A percentile compares a stretch with the other conserved stretches of the same genome.
These are phyloP conservation scores for Drosophila ananassae DNA, from an alignment of 1,140 invertebrate genomes.

Conservation along the genomic window DNA sequence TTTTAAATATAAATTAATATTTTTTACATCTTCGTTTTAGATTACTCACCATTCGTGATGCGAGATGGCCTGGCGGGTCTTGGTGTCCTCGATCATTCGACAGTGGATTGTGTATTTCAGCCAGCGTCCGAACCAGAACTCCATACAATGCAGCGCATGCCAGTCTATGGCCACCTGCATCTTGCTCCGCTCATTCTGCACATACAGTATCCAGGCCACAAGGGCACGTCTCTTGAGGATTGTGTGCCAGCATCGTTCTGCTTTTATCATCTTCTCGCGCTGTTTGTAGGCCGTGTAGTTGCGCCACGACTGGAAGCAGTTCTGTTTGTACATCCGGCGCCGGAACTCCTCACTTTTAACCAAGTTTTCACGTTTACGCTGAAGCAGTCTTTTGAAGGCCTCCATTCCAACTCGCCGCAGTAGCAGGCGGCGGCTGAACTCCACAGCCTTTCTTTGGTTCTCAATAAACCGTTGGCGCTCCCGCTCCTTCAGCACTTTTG, in stretches of 20 bases:
- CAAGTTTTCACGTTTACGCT: conserved; percentile 85
- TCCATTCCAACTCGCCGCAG: conserved; percentile 85
- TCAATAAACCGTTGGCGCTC: conserved; percentile 85
- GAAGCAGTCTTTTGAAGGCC: conserved; percentile 84
- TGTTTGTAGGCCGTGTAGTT: conserved; percentile 84
- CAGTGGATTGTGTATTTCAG: conserved; percentile 81
- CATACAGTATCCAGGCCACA: conserved; percentile 82
- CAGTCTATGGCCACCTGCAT: conserved; percentile 87
- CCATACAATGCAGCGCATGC: conserved; percentile 85
- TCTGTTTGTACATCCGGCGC: conserved; percentile 84
- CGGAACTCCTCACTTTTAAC: conserved; percentile 84
- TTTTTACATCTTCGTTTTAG: background rate
- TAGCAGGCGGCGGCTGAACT: conserved; percentile 86
- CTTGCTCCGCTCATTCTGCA: conserved; percentile 84
- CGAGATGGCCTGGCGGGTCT: conserved; percentile 84
- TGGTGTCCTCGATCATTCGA: conserved; percentile 84
- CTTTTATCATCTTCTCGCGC: conserved; percentile 84
- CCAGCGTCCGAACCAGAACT: conserved; percentile 85
- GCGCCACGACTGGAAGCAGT: conserved; percentile 85
- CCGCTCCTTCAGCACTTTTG: conserved; percentile 85
- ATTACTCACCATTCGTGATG: conserved; percentile 85
- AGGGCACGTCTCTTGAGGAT: conserved; percentile 83
- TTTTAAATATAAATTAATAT: background rate
- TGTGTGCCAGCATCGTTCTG: conserved; percentile 84
- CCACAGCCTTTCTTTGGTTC: conserved; percentile 85